phyloP scores from a whole-genome alignment of 2,797 vertebrate species.

The Muscicapa comitata region DNA sequence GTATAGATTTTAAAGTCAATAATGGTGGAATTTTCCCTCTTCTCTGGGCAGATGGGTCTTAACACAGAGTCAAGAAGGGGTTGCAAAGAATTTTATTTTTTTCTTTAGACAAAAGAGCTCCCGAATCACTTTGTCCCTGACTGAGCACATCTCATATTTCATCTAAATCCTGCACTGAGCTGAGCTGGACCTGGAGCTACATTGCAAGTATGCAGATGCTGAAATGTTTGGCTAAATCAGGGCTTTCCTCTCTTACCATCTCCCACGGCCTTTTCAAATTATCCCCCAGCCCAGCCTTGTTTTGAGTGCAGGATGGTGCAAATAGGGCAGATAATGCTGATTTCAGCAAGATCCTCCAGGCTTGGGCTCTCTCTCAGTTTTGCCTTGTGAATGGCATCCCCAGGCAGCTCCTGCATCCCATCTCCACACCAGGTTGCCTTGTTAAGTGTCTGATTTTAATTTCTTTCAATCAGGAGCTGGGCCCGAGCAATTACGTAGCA shows the following conservation, averaged over 20 bases:
- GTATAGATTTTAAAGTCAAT: not conserved
- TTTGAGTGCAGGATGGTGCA: not conserved
- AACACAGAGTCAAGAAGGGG: not conserved
- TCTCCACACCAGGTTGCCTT: conserved; percentile 15
- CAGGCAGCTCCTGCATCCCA: not conserved
- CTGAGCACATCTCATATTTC: not conserved
- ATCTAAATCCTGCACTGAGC: not conserved
- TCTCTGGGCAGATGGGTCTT: not conserved
- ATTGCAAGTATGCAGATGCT: not conserved
- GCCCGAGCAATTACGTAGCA: conserved; percentile 24
- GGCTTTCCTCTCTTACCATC: not conserved
- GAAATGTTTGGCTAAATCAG: not conserved
- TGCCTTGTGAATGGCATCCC: not conserved
- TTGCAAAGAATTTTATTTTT: not conserved
- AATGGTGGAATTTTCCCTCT: not conserved
- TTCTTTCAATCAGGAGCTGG: conserved; percentile 31
- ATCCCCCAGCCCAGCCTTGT: not conserved
- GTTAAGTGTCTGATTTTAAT: conserved; percentile 57
- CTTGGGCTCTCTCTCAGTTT: not conserved
- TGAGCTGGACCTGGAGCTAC: not conserved
- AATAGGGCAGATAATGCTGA: not conserved
- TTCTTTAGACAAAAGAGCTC: not conserved
- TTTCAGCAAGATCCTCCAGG: not conserved
- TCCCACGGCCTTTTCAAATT: not conserved
- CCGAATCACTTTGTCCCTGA: not conserved